Conservation (phyloP, 2,797 vertebrate genomes). For the Lepus townsendii region DNA sequence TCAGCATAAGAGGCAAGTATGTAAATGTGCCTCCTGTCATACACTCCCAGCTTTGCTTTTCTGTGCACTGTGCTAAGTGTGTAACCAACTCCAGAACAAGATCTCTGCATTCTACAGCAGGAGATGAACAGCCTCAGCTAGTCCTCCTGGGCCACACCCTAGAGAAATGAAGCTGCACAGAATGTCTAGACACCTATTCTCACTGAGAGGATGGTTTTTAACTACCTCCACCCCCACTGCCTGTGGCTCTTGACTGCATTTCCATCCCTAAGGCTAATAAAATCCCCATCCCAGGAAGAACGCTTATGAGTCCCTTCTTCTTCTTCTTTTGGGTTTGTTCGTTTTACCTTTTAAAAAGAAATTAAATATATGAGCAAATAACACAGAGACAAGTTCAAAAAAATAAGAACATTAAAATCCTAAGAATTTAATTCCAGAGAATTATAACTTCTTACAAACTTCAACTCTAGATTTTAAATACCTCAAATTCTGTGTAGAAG, state of each 20-base stretch:
- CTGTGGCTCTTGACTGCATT: background rate
- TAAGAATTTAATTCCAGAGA: too few relatives aligned
- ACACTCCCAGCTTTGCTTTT: constrained; percentile 13
- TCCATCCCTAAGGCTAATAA: background rate
- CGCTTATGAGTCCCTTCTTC: background rate
- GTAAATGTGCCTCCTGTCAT: background rate
- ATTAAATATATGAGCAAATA: too few relatives aligned
- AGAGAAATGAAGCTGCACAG: background rate
- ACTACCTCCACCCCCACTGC: background rate
- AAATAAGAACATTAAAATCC: too few relatives aligned
- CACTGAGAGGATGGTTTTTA: background rate
- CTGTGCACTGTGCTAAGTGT: background rate
- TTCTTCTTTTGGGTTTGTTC: background rate
- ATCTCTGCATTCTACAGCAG: background rate
- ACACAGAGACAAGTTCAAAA: too few relatives aligned
- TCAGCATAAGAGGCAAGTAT: background rate
- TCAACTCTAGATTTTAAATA: too few relatives aligned
- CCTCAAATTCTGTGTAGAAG: too few relatives aligned
- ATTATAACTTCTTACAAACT: too few relatives aligned
- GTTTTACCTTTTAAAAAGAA: too few relatives aligned
- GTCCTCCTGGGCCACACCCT: background rate
- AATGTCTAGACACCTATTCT: background rate
- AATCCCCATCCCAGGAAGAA: background rate
- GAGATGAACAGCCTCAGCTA: background rate
- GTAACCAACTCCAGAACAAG: background rate